Evolutionary conservation across 2,797 vertebrate species (phyloP).

Genomic region (Parauchenoglanis punctatus): DNA sequence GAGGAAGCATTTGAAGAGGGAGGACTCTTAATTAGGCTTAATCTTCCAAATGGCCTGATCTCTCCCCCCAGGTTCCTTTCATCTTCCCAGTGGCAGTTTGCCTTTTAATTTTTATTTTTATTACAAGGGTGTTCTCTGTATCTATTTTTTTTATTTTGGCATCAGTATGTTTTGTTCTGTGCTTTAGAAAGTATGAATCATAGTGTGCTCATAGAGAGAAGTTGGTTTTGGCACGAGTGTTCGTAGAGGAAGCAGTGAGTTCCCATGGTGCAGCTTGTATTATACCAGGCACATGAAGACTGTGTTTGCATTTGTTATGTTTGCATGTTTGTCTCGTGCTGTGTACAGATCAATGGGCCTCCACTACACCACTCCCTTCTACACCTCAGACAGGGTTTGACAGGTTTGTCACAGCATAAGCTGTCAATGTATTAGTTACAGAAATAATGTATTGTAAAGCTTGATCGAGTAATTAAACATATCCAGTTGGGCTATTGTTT

Average conservation of each 20-base stretch:
- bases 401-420: not conserved
- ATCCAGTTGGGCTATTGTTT: not conserved
- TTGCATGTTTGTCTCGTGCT: not conserved
- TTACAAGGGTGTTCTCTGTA: not conserved
- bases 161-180: not conserved
- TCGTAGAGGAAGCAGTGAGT: not conserved
- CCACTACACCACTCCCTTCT: conserved; percentile 29
- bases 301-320: conserved; percentile 41
- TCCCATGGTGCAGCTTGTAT: conserved; percentile 5
- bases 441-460: not conserved
- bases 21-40: conserved; percentile 38
- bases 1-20: conserved; percentile 31
- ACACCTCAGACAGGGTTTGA: not conserved
- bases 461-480: not conserved
- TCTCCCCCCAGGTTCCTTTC: conserved; percentile 31
- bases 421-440: not conserved
- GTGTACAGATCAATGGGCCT: conserved; percentile 21
- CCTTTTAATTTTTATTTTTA: conserved; percentile 15
- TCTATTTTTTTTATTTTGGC: not conserved
- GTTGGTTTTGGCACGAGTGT: conserved; percentile 4
- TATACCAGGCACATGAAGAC: conserved; percentile 32
- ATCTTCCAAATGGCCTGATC: conserved; percentile 48
- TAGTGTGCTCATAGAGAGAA: not conserved
- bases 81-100: conserved; percentile 37
- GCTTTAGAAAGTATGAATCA: conserved; percentile 24